Evolutionary conservation across 2,113 vertebrate species (phyloP).

Genomic region (Pelmatolapia mariae): DNA sequence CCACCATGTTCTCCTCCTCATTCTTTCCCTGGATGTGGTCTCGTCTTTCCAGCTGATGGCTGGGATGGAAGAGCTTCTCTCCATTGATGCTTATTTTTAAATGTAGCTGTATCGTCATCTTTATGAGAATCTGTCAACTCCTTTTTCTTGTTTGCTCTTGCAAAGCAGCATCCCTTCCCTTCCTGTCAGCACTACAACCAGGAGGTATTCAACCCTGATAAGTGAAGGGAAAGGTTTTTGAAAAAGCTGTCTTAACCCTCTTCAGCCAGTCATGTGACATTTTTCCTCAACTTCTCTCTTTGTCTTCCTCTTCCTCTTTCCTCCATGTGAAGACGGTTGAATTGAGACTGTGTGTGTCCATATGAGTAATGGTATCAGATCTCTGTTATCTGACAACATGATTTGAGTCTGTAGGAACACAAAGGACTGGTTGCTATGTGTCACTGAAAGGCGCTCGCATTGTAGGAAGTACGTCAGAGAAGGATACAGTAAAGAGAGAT

Average conservation of each 20-base stretch:
- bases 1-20: background rate
- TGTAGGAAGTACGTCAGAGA: background rate
- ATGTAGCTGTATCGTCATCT: background rate
- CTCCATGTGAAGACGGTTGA: background rate
- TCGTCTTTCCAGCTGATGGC: background rate
- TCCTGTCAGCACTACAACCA: background rate
- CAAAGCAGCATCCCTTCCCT: background rate
- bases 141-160: background rate
- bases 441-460: background rate
- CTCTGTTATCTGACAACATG: background rate
- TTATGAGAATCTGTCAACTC: background rate
- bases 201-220: background rate
- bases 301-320: background rate
- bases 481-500: background rate
- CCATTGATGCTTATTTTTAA: background rate
- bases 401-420: background rate
- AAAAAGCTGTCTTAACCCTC: background rate
- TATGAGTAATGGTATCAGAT: background rate
- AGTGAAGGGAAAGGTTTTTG: background rate
- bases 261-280: background rate
- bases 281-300: background rate
- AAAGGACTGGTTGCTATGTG: background rate
- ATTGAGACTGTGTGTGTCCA: background rate
- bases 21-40: background rate
- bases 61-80: background rate